phyloP scores from a whole-genome alignment of 2,797 vertebrate species.

The Cyclura pinguis region DNA sequence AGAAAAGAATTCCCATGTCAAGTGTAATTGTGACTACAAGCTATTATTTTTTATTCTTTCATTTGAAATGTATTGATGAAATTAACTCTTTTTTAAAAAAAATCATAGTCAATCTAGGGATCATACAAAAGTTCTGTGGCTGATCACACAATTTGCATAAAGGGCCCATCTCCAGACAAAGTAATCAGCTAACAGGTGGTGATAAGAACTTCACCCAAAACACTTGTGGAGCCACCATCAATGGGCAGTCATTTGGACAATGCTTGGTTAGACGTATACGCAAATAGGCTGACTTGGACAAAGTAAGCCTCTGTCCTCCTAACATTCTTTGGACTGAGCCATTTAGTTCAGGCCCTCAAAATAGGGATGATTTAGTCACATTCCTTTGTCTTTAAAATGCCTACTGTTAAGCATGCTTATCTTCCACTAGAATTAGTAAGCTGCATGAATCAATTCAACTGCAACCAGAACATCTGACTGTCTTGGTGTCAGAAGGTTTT shows the following conservation, averaged over 20 bases:
- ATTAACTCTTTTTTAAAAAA: too few species aligned
- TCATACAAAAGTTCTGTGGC: not conserved
- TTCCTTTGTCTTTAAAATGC: not conserved
- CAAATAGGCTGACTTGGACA: not conserved
- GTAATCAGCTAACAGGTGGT: not conserved
- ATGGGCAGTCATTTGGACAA: not conserved
- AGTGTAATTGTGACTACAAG: too few species aligned
- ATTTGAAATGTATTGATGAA: too few species aligned
- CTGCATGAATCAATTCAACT: not conserved
- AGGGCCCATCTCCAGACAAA: not conserved
- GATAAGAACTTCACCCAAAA: not conserved
- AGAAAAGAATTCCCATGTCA: too few species aligned
- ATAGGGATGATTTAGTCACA: not conserved
- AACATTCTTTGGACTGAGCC: not conserved
- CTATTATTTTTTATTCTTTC: too few species aligned
- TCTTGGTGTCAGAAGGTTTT: accelerated
- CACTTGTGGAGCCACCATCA: not conserved
- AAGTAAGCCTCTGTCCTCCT: too few species aligned
- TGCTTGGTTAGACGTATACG: not conserved
- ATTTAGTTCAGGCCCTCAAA: not conserved
- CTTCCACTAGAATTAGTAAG: not conserved
- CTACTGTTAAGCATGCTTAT: not conserved
- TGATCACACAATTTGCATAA: not conserved
- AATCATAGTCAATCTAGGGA: not conserved
- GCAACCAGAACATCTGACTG: not conserved